Base-by-base conservation (phyloP, 2,797 vertebrate genomes). In the Enteromius paludinosus region DNA sequence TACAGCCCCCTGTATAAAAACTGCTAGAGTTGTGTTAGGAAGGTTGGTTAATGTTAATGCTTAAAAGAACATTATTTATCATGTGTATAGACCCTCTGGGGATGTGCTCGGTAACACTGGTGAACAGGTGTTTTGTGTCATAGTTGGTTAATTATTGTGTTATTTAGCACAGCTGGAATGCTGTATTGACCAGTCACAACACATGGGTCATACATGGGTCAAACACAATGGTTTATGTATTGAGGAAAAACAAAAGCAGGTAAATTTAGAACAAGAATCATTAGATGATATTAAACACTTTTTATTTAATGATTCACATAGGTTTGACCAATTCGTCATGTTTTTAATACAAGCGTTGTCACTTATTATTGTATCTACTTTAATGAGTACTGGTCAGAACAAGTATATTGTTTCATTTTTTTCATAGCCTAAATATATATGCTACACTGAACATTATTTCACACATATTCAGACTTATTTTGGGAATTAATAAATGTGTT, bases 111-210 rank as follows among this genome's bases (percentile, higher is more conserved):
- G 33, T 41, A 25, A 23, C 49, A 52, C 52, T 59, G 5, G 12
- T 43, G 12, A 75, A 28, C 54, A 43, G 35, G n/a, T 75, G 73
- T 75, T 75, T 75, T 75, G 52, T 25, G 54, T 41, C 23, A 47
- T 69, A 56, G 23, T 18, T 61, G 23, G 9, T 43, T 25, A 61
- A 43, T 75, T 18, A 20, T 75, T 62, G 35, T 62, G 56, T 18
- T 43, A 25, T 18, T 75, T 61, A 33, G 35, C 30, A 74, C 30
- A 35, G 69, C 30, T 56, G 49, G 71, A 74, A 73, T 23, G 30
- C 5, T 33, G 18, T 15, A 15, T 23, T 33, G 49, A 33, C 47
- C 54, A 54, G 17, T 56, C 18, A 23, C 56, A 14, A 23, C 56
- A 30, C 25, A 30, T 17, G 25, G 59, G 59, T 62, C 25, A 28